Evolutionary conservation across 2,888 invertebrate species (phyloP).

Genomic region (Gerris lacustris): DNA sequence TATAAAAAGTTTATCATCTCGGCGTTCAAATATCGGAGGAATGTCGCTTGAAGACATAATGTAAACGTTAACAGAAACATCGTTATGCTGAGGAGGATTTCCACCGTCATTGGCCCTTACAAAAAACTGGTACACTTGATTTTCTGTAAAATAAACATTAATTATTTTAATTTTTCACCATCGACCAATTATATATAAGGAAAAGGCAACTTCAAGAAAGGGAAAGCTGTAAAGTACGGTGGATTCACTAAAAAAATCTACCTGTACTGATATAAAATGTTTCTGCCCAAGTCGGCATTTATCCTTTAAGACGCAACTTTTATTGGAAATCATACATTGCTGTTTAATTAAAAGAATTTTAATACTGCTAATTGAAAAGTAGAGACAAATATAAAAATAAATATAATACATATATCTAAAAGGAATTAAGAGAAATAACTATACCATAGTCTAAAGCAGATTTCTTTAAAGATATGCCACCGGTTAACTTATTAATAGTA

Average conservation of each 20-base stretch:
- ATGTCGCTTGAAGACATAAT: conserved; percentile 57
- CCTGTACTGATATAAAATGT: too few relatives aligned
- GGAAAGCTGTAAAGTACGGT: too few relatives aligned
- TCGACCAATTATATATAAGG: too few relatives aligned
- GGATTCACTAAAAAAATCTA: too few relatives aligned
- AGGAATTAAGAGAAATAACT: conserved; percentile 13
- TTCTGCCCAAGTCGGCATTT: too few relatives aligned
- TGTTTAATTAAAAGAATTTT: too few relatives aligned
- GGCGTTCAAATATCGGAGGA: conserved; percentile 62
- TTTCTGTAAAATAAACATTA: conserved; percentile 42
- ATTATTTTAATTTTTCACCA: too few relatives aligned
- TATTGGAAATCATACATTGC: too few relatives aligned
- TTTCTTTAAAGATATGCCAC: conserved; percentile 55
- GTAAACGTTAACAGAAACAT: conserved; percentile 68
- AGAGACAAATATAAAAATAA: not conserved
- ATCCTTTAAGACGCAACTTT: too few relatives aligned
- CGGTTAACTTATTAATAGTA: conserved; percentile 59
- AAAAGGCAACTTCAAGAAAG: too few relatives aligned
- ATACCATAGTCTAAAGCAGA: conserved; percentile 45
- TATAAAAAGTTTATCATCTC: conserved; percentile 64
- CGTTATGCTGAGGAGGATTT: conserved; percentile 57
- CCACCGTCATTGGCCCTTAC: conserved; percentile 78
- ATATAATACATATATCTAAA: not conserved
- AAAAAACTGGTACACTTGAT: conserved; percentile 74
- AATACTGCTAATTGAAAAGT: not conserved